phyloP scores from a whole-genome alignment of 2,113 vertebrate species.

The Tautogolabrus adspersus region DNA sequence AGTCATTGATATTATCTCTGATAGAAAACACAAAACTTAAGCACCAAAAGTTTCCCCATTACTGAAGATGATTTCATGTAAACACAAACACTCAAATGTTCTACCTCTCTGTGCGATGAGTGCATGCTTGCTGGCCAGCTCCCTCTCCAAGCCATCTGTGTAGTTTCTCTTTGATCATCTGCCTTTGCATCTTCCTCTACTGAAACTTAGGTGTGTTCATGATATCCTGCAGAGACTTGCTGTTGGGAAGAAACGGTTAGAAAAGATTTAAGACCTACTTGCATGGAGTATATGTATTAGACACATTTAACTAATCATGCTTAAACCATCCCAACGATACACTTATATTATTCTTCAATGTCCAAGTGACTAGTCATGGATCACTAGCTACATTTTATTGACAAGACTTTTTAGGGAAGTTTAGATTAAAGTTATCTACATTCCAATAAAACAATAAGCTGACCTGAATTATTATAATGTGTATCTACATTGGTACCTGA shows the following conservation, averaged over 20 bases:
- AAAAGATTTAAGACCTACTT: background rate
- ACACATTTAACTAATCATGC: too few relatives aligned
- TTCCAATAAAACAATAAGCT: background rate
- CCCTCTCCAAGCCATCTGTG: constrained; percentile 87
- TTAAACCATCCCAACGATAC: too few relatives aligned
- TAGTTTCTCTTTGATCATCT: constrained; percentile 87
- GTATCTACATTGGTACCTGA: constrained; percentile 62
- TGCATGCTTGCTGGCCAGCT: constrained; percentile 81
- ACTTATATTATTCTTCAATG: too few relatives aligned
- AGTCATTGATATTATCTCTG: constrained; percentile 84
- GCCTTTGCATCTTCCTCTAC: constrained; percentile 87
- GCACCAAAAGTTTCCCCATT: background rate
- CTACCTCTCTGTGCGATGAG: constrained; percentile 88
- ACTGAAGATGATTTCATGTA: background rate
- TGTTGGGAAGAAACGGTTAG: constrained; percentile 50
- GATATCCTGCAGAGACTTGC: constrained; percentile 89
- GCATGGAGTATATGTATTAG: too few relatives aligned
- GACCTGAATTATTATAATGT: background rate
- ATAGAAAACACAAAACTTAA: constrained; percentile 33
- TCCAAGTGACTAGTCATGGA: too few relatives aligned
- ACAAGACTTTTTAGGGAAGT: too few relatives aligned
- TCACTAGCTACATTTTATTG: too few relatives aligned
- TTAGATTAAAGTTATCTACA: background rate
- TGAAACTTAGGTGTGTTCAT: constrained; percentile 94
- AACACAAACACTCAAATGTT: background rate